Percentiles rank a stretch among this genome's conserved stretches.
These are phyloP conservation scores for Pocillopora verrucosa DNA, from an alignment of 64 coral and sea anemone species.

Conservation along the genomic window DNA sequence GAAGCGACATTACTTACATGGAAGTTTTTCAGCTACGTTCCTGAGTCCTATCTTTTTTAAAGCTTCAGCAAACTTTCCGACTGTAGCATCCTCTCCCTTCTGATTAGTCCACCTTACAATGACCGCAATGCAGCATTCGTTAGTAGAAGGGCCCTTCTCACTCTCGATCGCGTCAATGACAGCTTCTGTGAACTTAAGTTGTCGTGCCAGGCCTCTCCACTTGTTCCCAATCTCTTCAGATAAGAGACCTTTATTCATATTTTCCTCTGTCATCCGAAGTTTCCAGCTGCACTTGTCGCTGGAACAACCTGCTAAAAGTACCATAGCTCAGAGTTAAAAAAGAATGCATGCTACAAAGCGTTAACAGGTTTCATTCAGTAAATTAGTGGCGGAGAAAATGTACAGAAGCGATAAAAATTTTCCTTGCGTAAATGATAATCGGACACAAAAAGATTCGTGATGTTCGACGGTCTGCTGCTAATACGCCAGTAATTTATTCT, in stretches of 20 bases:
- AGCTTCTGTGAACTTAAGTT: background rate
- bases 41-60: background rate
- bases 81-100: background rate
- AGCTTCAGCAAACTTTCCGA: background rate
- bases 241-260: background rate
- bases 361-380: no score
- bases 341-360: no score
- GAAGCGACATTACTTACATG: no score
- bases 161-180: background rate
- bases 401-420: no score
- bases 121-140: conserved; percentile 6
- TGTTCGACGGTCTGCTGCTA: no score
- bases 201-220: background rate
- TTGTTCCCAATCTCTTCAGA: background rate
- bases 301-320: background rate
- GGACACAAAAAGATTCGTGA: no score
- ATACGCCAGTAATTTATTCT: no score
- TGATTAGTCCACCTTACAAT: background rate
- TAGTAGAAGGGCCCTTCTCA: background rate
- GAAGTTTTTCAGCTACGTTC: conserved; percentile 12
- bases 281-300: no score
- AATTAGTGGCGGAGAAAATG: no score
- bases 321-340: no score
- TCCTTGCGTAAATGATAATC: no score
- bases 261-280: background rate